Conservation (phyloP, 2,888 invertebrate species). For the Amphimallon solstitiale region DNA sequence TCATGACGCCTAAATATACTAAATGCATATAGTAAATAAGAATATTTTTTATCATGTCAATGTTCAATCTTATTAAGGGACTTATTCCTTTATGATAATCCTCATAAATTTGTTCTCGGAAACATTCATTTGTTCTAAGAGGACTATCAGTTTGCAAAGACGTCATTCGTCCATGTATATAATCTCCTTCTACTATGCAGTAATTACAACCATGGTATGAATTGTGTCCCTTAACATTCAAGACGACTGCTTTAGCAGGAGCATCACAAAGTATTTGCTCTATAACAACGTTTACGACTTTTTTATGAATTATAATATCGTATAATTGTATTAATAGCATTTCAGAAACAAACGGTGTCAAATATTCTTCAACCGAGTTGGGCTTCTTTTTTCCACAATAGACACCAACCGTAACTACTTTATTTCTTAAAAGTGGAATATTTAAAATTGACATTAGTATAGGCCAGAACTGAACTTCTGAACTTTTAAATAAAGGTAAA, state of each 20-base stretch:
- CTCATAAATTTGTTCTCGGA: slow-evolving; percentile 41
- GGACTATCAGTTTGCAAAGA: slow-evolving; percentile 40
- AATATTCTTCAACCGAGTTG: slow-evolving; percentile 15
- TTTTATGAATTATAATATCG: slow-evolving; percentile 10
- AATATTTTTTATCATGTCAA: slow-evolving; percentile 48
- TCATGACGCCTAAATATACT: slow-evolving; percentile 47
- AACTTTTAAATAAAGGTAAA: slow-evolving; percentile 34
- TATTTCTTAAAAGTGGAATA: background rate
- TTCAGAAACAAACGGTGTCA: background rate
- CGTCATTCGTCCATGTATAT: slow-evolving; percentile 42
- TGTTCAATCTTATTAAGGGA: slow-evolving; percentile 42
- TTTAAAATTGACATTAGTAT: slow-evolving; percentile 26
- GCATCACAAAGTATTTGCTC: slow-evolving; percentile 46
- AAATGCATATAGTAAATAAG: slow-evolving; percentile 50
- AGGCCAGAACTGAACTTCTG: slow-evolving; percentile 35
- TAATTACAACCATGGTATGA: slow-evolving; percentile 48
- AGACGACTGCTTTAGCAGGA: slow-evolving; percentile 47
- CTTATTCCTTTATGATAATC: slow-evolving; percentile 46
- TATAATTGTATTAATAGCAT: slow-evolving; percentile 6
- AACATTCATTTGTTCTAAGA: slow-evolving; percentile 46
- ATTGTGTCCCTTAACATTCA: slow-evolving; percentile 45
- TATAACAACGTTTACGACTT: slow-evolving; percentile 38
- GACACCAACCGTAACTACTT: slow-evolving; percentile 32
- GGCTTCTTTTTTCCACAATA: slow-evolving; percentile 29
- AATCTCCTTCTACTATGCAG: slow-evolving; percentile 46